Evolutionary conservation across 2,888 invertebrate species (phyloP), one percentile per base, ranked within the genome.

Genomic region (Drosophila kambysellisi): DNA sequence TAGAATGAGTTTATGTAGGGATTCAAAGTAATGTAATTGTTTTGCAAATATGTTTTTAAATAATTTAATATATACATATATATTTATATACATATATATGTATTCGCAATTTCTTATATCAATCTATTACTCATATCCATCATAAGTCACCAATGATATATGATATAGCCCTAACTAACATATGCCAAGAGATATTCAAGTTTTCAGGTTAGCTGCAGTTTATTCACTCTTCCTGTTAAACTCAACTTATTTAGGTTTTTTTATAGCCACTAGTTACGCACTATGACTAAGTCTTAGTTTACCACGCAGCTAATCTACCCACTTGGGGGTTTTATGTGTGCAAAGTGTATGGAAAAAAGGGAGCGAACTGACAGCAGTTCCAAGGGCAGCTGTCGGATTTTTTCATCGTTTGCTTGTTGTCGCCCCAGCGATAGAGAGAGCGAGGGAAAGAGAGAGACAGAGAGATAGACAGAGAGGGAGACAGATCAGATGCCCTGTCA

Each of bases 231-330:
- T 41, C n/a, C 46, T n/a, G 35, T 37, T 11, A 35, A 39, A 9
- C 33, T 39, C 53, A 46, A 17, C 33, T 30, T 68, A 20, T 7
- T 20, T 29, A 39, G 43, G 46, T 54, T 62, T 54, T 69, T 32
- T 33, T 25, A 54, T 51, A 20, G 32, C 56, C 76, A 46, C 29
- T 52, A 56, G 30, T 25, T 37, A 29, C 41, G 58, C 58, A 32
- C 50, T 62, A 65, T 50, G 54, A 57, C 37, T 58, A 58, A 71
- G 53, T 76, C 56, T 35, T 33, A 57, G 52, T 37, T 33, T 17
- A 63, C 50, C 69, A 62, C 50, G 69, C 50, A 67, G 74, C 83
- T 88, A 83, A 83, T 88, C 81, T 74, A 83, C 86, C 83, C 83
- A 74, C 70, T 83, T 80, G 32, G 63, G 65, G 67, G 65, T 62